phyloP scores from a whole-genome alignment of 2,888 invertebrate genomes.

The Drosophila rubida region DNA sequence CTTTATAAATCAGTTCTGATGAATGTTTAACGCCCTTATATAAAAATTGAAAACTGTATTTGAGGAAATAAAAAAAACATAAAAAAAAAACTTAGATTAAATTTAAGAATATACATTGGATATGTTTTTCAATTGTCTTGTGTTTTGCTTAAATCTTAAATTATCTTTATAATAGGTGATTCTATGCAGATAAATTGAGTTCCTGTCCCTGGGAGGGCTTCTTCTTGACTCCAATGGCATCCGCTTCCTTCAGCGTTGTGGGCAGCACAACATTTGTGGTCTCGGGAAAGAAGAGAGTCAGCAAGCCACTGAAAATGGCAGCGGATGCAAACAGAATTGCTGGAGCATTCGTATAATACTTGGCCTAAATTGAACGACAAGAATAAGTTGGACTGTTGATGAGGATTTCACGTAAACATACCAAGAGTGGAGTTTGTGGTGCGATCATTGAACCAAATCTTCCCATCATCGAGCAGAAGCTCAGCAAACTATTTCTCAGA shows the following conservation, averaged over 20 bases:
- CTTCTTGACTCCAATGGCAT: slow-evolving; percentile 83
- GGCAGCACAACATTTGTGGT: slow-evolving; percentile 87
- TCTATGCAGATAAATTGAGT: slow-evolving; percentile 26
- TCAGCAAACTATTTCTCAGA: slow-evolving; percentile 88
- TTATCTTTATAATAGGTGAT: slow-evolving; percentile 3
- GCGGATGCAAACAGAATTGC: slow-evolving; percentile 87
- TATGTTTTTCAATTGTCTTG: slow-evolving; percentile 60
- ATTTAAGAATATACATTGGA: slow-evolving; percentile 27
- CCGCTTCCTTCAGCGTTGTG: slow-evolving; percentile 87
- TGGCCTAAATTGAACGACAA: slow-evolving; percentile 60
- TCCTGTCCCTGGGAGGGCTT: slow-evolving; percentile 53
- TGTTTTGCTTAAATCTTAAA: slow-evolving; percentile 30
- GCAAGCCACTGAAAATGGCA: slow-evolving; percentile 86
- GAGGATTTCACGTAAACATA: slow-evolving; percentile 32
- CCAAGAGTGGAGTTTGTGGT: slow-evolving; percentile 89
- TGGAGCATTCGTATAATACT: slow-evolving; percentile 84
- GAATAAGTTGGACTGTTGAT: background rate
- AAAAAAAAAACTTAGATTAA: background rate
- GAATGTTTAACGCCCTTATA: no score
- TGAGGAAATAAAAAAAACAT: no score
- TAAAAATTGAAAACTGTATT: no score
- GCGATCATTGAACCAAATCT: slow-evolving; percentile 89
- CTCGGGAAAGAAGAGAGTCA: slow-evolving; percentile 88
- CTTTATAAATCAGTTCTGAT: no score
- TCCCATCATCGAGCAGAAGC: slow-evolving; percentile 89